Evolutionary conservation across 2,113 vertebrate genomes (phyloP).

Genomic region (Macroglossus sobrinus): DNA sequence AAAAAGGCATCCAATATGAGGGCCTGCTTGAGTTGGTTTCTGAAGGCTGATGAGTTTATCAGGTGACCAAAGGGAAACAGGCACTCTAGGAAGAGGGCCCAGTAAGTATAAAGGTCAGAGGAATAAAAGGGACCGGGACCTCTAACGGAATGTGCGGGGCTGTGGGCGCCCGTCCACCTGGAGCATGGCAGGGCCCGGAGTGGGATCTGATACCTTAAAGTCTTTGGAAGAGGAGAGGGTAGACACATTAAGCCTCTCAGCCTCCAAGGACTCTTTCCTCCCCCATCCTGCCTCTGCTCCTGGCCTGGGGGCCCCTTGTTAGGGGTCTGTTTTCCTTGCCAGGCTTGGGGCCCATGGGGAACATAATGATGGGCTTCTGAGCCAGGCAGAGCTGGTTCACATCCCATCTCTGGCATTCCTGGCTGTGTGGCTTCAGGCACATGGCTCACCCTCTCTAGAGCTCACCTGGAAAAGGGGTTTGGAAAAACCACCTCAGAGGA

Average conservation of each 20-base stretch:
- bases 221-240: not conserved
- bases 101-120: not conserved
- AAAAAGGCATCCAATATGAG: not conserved
- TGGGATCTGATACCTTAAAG: not conserved
- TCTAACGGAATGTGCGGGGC: fast-evolving
- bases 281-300: not conserved
- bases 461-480: not conserved
- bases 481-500: not conserved
- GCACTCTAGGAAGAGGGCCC: no score
- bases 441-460: not conserved
- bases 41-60: not conserved
- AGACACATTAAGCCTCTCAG: not conserved
- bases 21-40: not conserved
- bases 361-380: fast-evolving
- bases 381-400: not conserved
- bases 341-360: fast-evolving
- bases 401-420: not conserved
- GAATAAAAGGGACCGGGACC: fast-evolving
- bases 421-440: not conserved
- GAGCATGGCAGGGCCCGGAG: fast-evolving
- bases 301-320: not conserved
- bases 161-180: fast-evolving
- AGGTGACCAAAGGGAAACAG: not conserved
- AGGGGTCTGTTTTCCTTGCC: not conserved
- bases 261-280: not conserved